Evolutionary conservation across 30 jellyfish, hydroid and myxozoan genomes (phyloP).

Genomic region (Hydractinia symbiolongicarpus): DNA sequence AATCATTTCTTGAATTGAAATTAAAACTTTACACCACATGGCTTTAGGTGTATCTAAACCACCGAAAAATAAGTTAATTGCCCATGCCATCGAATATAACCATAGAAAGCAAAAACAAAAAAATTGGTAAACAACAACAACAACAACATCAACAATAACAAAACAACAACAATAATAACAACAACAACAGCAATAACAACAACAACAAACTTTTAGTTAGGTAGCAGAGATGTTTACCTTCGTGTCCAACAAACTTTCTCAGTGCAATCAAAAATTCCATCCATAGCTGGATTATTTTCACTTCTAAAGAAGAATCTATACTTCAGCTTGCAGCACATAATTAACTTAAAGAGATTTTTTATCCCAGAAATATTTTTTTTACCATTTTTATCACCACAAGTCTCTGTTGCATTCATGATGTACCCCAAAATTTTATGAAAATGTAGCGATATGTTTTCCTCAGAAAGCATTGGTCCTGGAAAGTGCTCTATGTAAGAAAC

Average conservation of each 20-base stretch:
- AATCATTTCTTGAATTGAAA: not conserved
- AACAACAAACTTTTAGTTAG: too few species aligned
- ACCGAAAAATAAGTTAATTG: too few species aligned
- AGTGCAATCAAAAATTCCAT: slow-evolving; percentile 9
- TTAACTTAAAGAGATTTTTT: not conserved
- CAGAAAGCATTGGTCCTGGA: slow-evolving; percentile 3
- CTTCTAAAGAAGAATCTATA: not conserved
- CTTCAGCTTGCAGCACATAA: not conserved
- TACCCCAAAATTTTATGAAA: not conserved
- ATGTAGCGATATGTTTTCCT: not conserved
- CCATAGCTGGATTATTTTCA: not conserved
- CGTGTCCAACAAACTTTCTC: not conserved
- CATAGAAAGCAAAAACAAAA: too few species aligned
- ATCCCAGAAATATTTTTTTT: not conserved
- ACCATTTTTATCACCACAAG: slow-evolving; percentile 21
- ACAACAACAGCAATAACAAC: too few species aligned
- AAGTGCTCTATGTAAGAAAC: not conserved
- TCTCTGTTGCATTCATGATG: slow-evolving; percentile 17
- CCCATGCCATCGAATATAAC: too few species aligned
- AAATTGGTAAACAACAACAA: too few species aligned
- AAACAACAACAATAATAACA: too few species aligned
- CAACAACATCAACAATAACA: too few species aligned
- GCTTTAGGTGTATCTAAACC: not conserved
- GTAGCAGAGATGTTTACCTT: too few species aligned
- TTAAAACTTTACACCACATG: not conserved